phyloP scores from a whole-genome alignment of 2,888 invertebrate genomes.

The Ptychoptera albimana region DNA sequence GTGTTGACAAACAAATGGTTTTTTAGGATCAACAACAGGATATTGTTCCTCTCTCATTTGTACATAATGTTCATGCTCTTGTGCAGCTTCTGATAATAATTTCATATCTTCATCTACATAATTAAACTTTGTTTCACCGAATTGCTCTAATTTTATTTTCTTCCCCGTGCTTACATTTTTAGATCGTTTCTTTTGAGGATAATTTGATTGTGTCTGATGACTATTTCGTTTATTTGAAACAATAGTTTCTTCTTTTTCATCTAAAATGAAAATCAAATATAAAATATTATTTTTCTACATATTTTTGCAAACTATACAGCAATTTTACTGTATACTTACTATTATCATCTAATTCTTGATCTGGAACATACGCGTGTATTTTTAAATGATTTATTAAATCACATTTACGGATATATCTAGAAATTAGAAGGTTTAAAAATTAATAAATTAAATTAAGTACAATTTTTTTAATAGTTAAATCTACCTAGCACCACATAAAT shows the following conservation, averaged over 20 bases:
- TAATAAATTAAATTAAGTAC: no score
- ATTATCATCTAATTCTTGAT: constrained; percentile 29
- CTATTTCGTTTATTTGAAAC: background rate
- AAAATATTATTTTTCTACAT: no score
- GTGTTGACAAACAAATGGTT: constrained; percentile 66
- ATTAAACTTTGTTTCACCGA: background rate
- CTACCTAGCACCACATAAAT: constrained; percentile 56
- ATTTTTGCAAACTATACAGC: no score
- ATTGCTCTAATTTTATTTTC: background rate
- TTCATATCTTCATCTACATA: no score
- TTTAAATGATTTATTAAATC: constrained; percentile 73
- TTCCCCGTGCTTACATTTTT: background rate
- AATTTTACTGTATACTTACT: background rate
- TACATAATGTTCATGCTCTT: no score
- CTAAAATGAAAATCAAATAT: background rate
- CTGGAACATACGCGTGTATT: constrained; percentile 61
- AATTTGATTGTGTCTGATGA: background rate
- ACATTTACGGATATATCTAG: constrained; percentile 50
- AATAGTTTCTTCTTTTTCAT: constrained; percentile 1
- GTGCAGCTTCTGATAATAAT: no score
- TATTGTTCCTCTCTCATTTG: constrained; percentile 18
- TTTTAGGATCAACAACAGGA: constrained; percentile 49
- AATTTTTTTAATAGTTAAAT: no score
- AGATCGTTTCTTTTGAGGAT: background rate
- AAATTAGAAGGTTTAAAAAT: no score